phyloP scores from a whole-genome alignment of 1,140 invertebrate genomes.

The Diachasma alloeum region DNA sequence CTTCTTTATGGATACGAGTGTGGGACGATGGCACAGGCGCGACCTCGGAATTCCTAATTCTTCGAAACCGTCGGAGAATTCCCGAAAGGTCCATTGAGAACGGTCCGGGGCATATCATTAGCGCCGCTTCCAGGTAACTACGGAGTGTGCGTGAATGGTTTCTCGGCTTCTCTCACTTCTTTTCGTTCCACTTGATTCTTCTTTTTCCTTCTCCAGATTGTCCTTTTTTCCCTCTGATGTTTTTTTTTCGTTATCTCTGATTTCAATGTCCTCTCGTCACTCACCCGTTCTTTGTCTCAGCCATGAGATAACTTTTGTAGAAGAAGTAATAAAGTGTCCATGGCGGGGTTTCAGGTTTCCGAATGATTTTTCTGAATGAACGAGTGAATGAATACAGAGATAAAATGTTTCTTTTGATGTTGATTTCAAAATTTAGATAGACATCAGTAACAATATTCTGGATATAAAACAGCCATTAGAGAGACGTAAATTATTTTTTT shows the following conservation, averaged over 20 bases:
- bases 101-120: slow-evolving; percentile 62
- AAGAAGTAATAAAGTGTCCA: slow-evolving; percentile 6
- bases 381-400: slow-evolving; percentile 2
- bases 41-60: slow-evolving; percentile 65
- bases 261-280: not conserved
- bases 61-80: slow-evolving; percentile 65
- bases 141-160: slow-evolving; percentile 34
- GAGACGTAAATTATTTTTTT: not conserved
- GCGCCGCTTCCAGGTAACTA: slow-evolving; percentile 59
- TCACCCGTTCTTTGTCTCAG: not conserved
- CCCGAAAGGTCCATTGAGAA: slow-evolving; percentile 62
- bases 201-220: not conserved
- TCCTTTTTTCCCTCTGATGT: not conserved
- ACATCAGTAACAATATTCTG: not conserved
- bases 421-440: not conserved
- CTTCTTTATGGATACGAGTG: not conserved
- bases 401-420: not conserved
- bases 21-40: slow-evolving; percentile 12
- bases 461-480: not conserved
- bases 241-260: not conserved
- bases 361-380: slow-evolving; percentile 6
- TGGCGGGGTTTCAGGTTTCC: not conserved
- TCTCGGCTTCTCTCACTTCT: slow-evolving; percentile 12
- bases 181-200: not conserved
- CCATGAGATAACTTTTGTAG: slow-evolving; percentile 2